phyloP scores from a whole-genome alignment of 2,797 vertebrate genomes.

The Labeo calbasu region DNA sequence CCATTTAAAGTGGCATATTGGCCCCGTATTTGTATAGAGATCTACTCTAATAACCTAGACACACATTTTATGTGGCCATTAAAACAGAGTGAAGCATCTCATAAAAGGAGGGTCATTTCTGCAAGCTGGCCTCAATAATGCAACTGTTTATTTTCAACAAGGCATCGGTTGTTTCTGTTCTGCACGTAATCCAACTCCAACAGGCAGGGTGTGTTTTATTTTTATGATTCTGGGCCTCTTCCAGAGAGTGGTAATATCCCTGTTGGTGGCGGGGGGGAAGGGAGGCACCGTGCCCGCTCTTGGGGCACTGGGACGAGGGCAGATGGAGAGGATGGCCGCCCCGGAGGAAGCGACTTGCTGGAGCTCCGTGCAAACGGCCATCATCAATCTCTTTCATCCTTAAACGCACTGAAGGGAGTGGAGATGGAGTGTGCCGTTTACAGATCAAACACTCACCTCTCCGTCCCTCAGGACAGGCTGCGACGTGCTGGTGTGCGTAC shows the following conservation, averaged over 20 bases:
- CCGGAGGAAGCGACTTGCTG: slow-evolving; percentile 46
- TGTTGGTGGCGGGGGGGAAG: slow-evolving; percentile 23
- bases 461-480: slow-evolving; percentile 27
- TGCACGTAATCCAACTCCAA: slow-evolving; percentile 12
- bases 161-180: slow-evolving; percentile 11
- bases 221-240: slow-evolving; percentile 32
- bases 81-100: slow-evolving; percentile 18
- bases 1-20: not conserved
- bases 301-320: slow-evolving; percentile 61
- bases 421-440: slow-evolving; percentile 64
- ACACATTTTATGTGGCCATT: not conserved
- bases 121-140: slow-evolving; percentile 3
- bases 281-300: slow-evolving; percentile 42
- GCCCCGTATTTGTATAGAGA: slow-evolving; percentile 2
- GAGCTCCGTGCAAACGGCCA: slow-evolving; percentile 65
- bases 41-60: not conserved
- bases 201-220: slow-evolving; percentile 20
- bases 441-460: slow-evolving; percentile 70
- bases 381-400: slow-evolving; percentile 71
- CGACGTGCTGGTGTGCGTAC: not conserved
- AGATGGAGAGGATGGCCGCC: slow-evolving; percentile 46
- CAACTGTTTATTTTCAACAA: slow-evolving; percentile 23
- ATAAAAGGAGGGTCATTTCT: not conserved
- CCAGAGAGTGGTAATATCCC: slow-evolving; percentile 22
- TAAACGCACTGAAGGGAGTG: slow-evolving; percentile 66